Percentiles rank a stretch among this genome's conserved stretches.
phyloP scores from a whole-genome alignment of 2,888 invertebrate species.

The Hemicrepidius hirtus region DNA sequence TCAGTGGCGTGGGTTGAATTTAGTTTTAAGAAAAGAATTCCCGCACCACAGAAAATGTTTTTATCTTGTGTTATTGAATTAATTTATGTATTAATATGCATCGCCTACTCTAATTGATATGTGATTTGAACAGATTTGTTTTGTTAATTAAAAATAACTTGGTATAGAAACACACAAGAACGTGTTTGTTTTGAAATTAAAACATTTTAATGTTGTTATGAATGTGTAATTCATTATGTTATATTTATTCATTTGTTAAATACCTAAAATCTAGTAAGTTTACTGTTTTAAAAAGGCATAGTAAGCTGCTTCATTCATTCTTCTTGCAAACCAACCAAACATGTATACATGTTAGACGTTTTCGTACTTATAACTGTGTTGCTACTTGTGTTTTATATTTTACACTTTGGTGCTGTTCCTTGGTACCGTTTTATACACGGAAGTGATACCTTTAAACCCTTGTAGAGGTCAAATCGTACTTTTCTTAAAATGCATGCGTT shows the following conservation, averaged over 20 bases:
- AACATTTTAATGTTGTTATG: not conserved
- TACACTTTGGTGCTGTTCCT: slow-evolving; percentile 37
- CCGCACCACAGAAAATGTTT: too few species aligned
- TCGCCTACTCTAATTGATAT: too few species aligned
- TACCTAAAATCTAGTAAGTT: not conserved
- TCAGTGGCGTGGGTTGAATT: too few species aligned
- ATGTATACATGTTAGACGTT: slow-evolving; percentile 22
- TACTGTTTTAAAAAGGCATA: slow-evolving; percentile 4
- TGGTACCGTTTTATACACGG: slow-evolving; percentile 42
- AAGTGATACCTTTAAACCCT: slow-evolving; percentile 22
- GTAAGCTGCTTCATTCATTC: slow-evolving; percentile 10
- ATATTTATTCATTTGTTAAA: slow-evolving; percentile 6
- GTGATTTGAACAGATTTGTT: too few species aligned
- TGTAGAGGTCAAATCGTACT: not conserved
- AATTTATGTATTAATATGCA: too few species aligned
- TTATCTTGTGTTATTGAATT: too few species aligned
- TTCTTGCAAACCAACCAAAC: slow-evolving; percentile 32
- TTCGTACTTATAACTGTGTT: slow-evolving; percentile 45
- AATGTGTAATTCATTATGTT: not conserved
- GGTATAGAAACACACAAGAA: too few species aligned
- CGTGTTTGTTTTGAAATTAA: slow-evolving; percentile 6
- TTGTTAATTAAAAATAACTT: too few species aligned
- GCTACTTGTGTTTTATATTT: slow-evolving; percentile 27
- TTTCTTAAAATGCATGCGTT: too few species aligned
- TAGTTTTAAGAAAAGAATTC: too few species aligned